Conservation (phyloP, 2,888 invertebrate species). For the Cyclophora albipunctata region DNA sequence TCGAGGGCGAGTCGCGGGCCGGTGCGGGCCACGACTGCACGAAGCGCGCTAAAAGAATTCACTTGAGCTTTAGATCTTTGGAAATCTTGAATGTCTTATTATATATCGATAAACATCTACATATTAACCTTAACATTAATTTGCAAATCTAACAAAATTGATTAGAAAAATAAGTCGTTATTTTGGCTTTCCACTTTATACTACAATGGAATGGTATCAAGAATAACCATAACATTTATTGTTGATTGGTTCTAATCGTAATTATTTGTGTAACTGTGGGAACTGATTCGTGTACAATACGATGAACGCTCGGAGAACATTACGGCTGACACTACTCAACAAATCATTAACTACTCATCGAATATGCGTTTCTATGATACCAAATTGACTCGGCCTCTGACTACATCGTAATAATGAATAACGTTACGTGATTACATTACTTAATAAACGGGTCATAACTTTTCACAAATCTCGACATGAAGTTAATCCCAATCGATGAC, state of each 20-base stretch:
- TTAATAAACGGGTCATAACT: constrained; percentile 1
- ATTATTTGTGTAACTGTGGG: constrained; percentile 6
- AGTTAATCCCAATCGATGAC: constrained; percentile 12
- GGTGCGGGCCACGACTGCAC: neutral
- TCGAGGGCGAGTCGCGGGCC: constrained; percentile 4
- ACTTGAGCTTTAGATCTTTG: constrained; percentile 72
- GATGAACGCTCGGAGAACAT: neutral
- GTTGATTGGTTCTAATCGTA: constrained; percentile 34
- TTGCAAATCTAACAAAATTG: constrained; percentile 71
- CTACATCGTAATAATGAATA: constrained; percentile 8
- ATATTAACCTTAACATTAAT: constrained; percentile 56
- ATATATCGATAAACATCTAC: constrained; percentile 69
- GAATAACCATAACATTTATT: constrained; percentile 52
- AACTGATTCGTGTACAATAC: constrained; percentile 1
- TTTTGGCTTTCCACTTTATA: constrained; percentile 70
- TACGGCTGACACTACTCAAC: too few species aligned
- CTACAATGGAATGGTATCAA: constrained; percentile 71
- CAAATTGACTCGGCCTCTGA: constrained; percentile 20
- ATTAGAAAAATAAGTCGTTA: constrained; percentile 74
- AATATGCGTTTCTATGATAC: constrained; percentile 9
- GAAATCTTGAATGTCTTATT: constrained; percentile 65
- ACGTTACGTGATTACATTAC: constrained; percentile 4
- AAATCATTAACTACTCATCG: too few species aligned
- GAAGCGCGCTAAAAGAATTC: constrained; percentile 57
- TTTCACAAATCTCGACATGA: constrained; percentile 10